phyloP scores from a whole-genome alignment of 2,888 invertebrate genomes.

The Neoitamus cyanurus region DNA sequence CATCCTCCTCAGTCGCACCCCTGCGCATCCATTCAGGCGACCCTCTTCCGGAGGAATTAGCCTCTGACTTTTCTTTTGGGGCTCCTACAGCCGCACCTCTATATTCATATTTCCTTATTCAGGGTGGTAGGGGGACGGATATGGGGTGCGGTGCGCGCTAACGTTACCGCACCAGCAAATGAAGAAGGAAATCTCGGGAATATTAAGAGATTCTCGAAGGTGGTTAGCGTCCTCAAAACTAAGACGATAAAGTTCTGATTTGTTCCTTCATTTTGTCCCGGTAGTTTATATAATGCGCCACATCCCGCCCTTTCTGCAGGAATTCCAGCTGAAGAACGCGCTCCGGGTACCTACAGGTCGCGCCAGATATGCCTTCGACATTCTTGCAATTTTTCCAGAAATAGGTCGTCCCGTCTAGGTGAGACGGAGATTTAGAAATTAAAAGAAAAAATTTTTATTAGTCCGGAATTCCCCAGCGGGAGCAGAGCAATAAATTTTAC shows the following conservation, averaged over 20 bases:
- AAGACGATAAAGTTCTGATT: constrained; percentile 44
- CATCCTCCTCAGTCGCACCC: neutral
- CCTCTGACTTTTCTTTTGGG: constrained; percentile 25
- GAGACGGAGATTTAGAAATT: neutral
- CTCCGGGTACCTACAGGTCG: neutral
- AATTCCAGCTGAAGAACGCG: neutral
- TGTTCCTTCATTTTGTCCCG: constrained; percentile 24
- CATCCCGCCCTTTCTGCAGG: neutral
- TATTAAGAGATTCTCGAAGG: constrained; percentile 27
- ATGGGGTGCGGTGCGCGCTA: neutral
- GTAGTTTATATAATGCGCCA: constrained; percentile 10
- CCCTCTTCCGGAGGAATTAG: neutral
- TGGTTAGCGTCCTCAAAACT: neutral
- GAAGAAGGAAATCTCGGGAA: constrained; percentile 24
- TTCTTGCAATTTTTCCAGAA: neutral
- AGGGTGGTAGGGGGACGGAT: neutral
- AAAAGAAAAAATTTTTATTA: neutral
- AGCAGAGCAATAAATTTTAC: neutral
- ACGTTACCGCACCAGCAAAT: neutral
- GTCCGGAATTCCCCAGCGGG: neutral
- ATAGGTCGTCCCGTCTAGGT: neutral
- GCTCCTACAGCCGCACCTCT: neutral
- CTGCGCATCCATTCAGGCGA: neutral
- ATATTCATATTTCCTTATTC: constrained; percentile 35
- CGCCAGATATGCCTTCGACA: neutral